Base-by-base conservation (phyloP, 2,797 vertebrate species). In the Chanos chanos region DNA sequence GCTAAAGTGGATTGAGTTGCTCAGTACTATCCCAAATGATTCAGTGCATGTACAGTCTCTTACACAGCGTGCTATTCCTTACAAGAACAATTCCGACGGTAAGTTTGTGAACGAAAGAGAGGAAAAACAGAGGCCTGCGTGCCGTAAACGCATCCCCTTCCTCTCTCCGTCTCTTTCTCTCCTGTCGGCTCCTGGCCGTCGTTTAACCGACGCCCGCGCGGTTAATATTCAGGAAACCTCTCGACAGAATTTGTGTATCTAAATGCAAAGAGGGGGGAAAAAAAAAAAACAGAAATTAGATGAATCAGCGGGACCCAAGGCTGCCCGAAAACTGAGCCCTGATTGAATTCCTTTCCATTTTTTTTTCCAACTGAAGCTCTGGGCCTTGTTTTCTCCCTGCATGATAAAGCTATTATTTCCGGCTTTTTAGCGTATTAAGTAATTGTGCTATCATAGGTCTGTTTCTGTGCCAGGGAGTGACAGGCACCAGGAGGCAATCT, bases 371-470 rank as follows among this genome's bases (percentile, higher is more conserved):
- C 59, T 56, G 66, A 55, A 53, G 6, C 33, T 59, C 55, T 61
- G 30, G 18, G 40, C 55, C 19, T 75, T 76, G 19, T 77, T 77
- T 71, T 24, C 57, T 58, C 6, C 22, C 15, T 21, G 24, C 40
- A 71, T 33, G 36, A 63, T 83, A 77, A 82, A 84, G 63, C 64
- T 55, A 83, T 77, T 79, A 62, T 77, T 81, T 78, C 71, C 64
- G 75, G 68, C 75, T 83, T 85, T 24, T 82, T 77, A 79, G 55
- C 70, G 76, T 87, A 85, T 87, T 86, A 86, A 87, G 81, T 76
- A 80, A 75, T 82, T 76, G 68, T 76, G 52, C 64, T 81, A 78
- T 86, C 79, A 71, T 65, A 72, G 69, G 70, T 86, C 82, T 81
- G 71, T 86, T 84, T 88, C 79, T 70, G 77, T 75, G 68, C 79